These are phyloP conservation scores for Pollachius pollachius DNA, from an alignment of 2,113 vertebrate species.

Conservation along the genomic window DNA sequence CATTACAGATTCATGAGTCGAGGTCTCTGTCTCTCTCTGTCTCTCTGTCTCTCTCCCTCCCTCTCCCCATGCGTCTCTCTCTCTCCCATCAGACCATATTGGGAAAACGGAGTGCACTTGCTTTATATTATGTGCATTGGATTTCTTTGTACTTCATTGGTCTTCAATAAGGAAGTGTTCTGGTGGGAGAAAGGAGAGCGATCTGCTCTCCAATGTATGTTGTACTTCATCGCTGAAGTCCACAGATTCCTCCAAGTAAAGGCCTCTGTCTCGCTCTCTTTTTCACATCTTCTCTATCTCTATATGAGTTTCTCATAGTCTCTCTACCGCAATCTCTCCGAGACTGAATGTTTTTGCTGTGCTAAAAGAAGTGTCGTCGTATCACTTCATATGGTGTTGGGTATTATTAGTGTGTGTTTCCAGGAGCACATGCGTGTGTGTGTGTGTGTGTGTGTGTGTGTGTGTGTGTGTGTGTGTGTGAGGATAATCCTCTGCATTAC, in stretches of 20 bases:
- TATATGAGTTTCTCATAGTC: neutral
- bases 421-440: neutral
- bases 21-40: too few relatives aligned
- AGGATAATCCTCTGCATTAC: neutral
- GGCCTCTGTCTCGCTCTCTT: neutral
- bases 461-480: neutral
- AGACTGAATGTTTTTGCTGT: conserved; percentile 6
- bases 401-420: neutral
- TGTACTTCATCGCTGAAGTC: conserved; percentile 19
- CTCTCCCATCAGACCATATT: too few relatives aligned
- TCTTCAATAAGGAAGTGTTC: too few relatives aligned
- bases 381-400: conserved; percentile 17
- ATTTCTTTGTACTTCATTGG: too few relatives aligned
- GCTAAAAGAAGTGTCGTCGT: conserved; percentile 28
- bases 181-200: neutral
- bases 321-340: neutral
- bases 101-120: too few relatives aligned
- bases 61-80: too few relatives aligned
- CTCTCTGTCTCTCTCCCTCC: too few relatives aligned
- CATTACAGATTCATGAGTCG: too few relatives aligned
- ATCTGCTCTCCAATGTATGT: conserved; percentile 10
- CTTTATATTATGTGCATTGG: too few relatives aligned
- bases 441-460: conserved; percentile 7
- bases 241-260: neutral
- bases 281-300: neutral